Evolutionary conservation across 2,113 vertebrate species (phyloP).

Genomic region (Plestiodon gilberti): DNA sequence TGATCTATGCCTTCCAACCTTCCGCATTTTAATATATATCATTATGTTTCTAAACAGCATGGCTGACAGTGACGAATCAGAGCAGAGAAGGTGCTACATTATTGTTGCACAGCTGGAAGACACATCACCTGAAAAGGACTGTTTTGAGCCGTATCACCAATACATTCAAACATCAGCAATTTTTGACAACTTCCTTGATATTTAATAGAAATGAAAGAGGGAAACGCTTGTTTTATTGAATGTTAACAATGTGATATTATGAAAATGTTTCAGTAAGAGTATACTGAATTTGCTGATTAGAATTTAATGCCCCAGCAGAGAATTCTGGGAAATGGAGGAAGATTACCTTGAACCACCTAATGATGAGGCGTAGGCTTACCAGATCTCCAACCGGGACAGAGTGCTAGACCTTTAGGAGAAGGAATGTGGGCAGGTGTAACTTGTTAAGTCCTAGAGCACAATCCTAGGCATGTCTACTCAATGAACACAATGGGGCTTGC

Average conservation of each 20-base stretch:
- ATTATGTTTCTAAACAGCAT: neutral
- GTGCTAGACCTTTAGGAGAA: no score
- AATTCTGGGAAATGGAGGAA: no score
- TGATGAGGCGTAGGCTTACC: no score
- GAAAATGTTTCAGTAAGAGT: neutral
- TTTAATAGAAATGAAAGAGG: constrained; percentile 9
- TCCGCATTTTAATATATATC: constrained; percentile 9
- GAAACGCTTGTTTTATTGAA: neutral
- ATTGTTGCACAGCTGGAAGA: constrained; percentile 7
- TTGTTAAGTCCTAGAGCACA: no score
- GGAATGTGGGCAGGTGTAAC: no score
- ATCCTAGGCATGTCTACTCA: no score
- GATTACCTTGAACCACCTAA: no score
- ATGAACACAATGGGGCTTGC: no score
- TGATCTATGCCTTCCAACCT: neutral
- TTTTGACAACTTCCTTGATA: neutral
- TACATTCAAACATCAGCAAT: neutral
- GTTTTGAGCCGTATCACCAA: neutral
- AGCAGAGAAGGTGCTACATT: neutral
- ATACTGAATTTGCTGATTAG: neutral
- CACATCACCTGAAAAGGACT: neutral
- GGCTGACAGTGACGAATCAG: neutral
- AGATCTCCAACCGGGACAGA: no score
- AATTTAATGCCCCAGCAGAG: neutral
- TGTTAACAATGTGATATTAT: neutral